phyloP scores from a whole-genome alignment of 2,888 invertebrate species.

The Diarsia brunnea region DNA sequence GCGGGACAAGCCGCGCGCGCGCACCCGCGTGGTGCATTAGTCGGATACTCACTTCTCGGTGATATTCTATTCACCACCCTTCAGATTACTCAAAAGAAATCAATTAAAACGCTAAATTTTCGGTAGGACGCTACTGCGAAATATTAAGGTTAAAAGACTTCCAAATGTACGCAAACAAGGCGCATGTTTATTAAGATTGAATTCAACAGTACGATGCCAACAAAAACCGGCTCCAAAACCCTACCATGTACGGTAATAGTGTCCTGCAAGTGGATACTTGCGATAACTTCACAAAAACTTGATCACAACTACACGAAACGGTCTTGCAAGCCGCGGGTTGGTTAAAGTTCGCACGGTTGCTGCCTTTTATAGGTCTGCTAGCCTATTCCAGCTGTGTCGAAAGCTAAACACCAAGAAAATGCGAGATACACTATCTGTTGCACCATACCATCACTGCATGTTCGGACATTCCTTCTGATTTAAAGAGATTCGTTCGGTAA shows the following conservation, averaged over 20 bases:
- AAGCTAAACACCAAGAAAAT: slow-evolving; percentile 79
- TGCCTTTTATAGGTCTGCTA: slow-evolving; percentile 81
- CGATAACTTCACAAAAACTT: slow-evolving; percentile 85
- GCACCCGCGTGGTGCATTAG: slow-evolving; percentile 59
- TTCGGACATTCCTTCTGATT: slow-evolving; percentile 75
- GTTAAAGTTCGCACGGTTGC: slow-evolving; percentile 83
- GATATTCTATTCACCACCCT: slow-evolving; percentile 59
- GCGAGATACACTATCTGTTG: slow-evolving; percentile 73
- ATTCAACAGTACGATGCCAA: slow-evolving; percentile 81
- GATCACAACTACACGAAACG: slow-evolving; percentile 85
- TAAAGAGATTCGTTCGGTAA: slow-evolving; percentile 73
- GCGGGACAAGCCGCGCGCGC: slow-evolving; percentile 54
- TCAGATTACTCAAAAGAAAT: slow-evolving; percentile 46
- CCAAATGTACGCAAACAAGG: slow-evolving; percentile 82
- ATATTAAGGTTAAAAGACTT: slow-evolving; percentile 68
- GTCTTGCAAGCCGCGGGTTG: slow-evolving; percentile 81
- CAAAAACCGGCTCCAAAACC: slow-evolving; percentile 82
- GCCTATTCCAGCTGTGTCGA: slow-evolving; percentile 78
- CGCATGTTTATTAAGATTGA: slow-evolving; percentile 83
- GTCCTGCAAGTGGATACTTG: slow-evolving; percentile 85
- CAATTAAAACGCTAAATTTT: slow-evolving; percentile 20
- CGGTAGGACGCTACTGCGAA: slow-evolving; percentile 63
- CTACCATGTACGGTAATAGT: slow-evolving; percentile 81
- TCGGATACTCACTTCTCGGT: slow-evolving; percentile 42
- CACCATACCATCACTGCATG: slow-evolving; percentile 69